Evolutionary conservation across 2,113 vertebrate species (phyloP).

Genomic region (Okapia johnstoni): DNA sequence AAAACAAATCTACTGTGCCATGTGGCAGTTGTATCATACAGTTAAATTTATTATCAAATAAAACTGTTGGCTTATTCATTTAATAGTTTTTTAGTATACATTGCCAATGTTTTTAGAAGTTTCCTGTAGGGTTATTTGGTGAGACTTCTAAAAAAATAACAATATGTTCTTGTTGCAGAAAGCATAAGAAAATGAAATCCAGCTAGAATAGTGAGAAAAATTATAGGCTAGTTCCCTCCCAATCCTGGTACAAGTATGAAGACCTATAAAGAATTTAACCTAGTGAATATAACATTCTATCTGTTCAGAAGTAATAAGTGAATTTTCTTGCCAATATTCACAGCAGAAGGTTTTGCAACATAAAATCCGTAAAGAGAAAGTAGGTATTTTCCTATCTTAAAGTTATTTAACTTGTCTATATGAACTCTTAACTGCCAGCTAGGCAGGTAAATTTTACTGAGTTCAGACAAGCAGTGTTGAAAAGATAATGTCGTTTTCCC

Average conservation of each 20-base stretch:
- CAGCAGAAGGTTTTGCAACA: background rate
- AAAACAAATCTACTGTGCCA: slow-evolving; percentile 59
- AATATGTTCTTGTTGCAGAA: slow-evolving; percentile 66
- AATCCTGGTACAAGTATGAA: slow-evolving; percentile 55
- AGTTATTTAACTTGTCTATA: background rate
- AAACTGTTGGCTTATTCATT: slow-evolving; percentile 76
- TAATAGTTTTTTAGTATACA: slow-evolving; percentile 75
- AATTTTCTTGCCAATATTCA: background rate
- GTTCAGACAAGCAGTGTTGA: background rate
- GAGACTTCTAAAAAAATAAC: slow-evolving; percentile 65
- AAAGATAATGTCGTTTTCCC: background rate
- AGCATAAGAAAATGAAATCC: slow-evolving; percentile 72
- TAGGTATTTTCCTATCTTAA: slow-evolving; percentile 16
- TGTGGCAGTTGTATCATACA: slow-evolving; percentile 76
- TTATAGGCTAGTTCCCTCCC: slow-evolving; percentile 50
- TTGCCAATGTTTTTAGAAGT: slow-evolving; percentile 61
- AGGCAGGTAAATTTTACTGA: slow-evolving; percentile 4
- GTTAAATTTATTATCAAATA: slow-evolving; percentile 79
- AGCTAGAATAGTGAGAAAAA: slow-evolving; percentile 59
- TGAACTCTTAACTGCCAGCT: background rate
- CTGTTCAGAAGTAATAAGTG: slow-evolving; percentile 31
- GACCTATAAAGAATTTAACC: slow-evolving; percentile 55
- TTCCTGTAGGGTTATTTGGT: slow-evolving; percentile 73
- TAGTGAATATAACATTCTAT: slow-evolving; percentile 59
- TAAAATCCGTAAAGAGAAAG: slow-evolving; percentile 24